Percentiles rank a stretch among this genome's conserved stretches.
phyloP scores from a whole-genome alignment of 2,797 vertebrate genomes.

The Pipistrellus pipistrellus region DNA sequence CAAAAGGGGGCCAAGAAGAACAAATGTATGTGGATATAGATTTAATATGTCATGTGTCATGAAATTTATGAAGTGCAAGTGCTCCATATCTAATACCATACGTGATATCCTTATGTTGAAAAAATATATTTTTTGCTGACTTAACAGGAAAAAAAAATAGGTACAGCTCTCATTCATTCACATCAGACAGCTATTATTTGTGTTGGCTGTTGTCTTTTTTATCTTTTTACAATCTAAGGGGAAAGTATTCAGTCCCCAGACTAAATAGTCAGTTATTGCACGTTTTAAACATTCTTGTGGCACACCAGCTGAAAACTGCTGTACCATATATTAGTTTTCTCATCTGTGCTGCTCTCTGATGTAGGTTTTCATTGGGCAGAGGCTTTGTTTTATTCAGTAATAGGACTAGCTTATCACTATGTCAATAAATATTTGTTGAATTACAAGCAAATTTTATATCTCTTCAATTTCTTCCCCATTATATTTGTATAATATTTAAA shows the following conservation, averaged over 20 bases:
- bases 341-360: background rate
- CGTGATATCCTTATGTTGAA: background rate
- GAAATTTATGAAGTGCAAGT: background rate
- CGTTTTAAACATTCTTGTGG: background rate
- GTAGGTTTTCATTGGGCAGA: background rate
- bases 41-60: background rate
- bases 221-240: background rate
- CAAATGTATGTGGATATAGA: background rate
- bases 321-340: background rate
- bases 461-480: background rate
- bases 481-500: conserved; percentile 29
- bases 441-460: background rate
- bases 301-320: background rate
- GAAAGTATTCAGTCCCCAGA: background rate
- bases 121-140: background rate
- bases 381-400: background rate
- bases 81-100: background rate
- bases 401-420: background rate
- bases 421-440: background rate
- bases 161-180: background rate
- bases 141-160: background rate
- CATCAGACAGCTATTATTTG: background rate
- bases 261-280: background rate
- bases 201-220: background rate
- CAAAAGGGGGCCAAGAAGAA: background rate